phyloP scores from a whole-genome alignment of 2,113 vertebrate genomes.

The Telmatochromis brichardi region DNA sequence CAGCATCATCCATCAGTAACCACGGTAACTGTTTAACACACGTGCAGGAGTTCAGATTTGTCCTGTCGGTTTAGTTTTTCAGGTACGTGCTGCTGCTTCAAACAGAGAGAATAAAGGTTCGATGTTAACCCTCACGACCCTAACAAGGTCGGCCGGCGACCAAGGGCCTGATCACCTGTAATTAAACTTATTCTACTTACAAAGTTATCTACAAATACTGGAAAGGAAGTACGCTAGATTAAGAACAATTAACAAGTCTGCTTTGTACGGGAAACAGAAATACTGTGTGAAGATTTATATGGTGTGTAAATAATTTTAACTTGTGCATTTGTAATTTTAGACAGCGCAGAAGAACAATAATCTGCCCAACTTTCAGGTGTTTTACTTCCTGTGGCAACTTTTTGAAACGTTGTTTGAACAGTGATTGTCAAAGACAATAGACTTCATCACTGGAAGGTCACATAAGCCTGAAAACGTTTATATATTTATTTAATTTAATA shows the following conservation, averaged over 20 bases:
- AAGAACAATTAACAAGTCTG: not conserved
- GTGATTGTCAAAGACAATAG: not conserved
- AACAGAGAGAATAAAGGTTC: not conserved
- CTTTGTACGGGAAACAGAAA: not conserved
- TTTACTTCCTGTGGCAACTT: not conserved
- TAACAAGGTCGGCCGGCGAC: not conserved
- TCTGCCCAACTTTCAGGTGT: not conserved
- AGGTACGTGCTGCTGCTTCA: not conserved
- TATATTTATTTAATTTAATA: not conserved
- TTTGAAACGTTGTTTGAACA: not conserved
- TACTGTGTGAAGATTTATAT: not conserved
- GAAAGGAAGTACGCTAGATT: not conserved
- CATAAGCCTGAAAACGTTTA: not conserved
- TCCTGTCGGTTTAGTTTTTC: not conserved
- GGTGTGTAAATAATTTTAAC: not conserved
- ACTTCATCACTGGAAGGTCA: not conserved
- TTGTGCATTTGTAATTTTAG: not conserved
- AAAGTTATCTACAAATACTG: not conserved
- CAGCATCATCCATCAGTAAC: not conserved
- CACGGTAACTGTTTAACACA: not conserved
- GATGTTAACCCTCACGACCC: not conserved
- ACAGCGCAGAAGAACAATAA: not conserved
- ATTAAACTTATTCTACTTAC: not conserved
- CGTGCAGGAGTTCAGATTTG: not conserved
- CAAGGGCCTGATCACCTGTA: not conserved